A percentile compares a stretch with the other conserved stretches of the same genome.
phyloP scores from a whole-genome alignment of 2,888 invertebrate species.

The Trichogramma dendrolimi region DNA sequence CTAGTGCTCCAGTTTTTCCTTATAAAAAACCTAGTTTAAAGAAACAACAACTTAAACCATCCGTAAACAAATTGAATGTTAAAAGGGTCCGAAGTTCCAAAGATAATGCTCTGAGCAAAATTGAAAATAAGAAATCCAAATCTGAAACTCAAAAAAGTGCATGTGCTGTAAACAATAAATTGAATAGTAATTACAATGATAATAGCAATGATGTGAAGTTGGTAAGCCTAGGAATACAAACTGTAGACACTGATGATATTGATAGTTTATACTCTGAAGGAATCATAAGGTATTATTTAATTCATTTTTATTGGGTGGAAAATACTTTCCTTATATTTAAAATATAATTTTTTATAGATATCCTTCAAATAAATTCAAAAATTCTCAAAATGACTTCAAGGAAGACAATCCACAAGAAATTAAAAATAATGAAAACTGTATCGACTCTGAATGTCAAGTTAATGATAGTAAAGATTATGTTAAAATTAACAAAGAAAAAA shows the following conservation, averaged over 20 bases:
- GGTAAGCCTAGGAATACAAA: conserved; percentile 46
- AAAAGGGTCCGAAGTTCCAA: conserved; percentile 22
- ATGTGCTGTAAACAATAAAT: conserved; percentile 27
- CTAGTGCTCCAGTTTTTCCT: conserved; percentile 11
- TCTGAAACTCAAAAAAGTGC: conserved; percentile 34
- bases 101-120: conserved; percentile 14
- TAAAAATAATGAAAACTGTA: conserved; percentile 8
- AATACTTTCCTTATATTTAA: neutral
- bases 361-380: conserved; percentile 34
- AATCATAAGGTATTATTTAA: conserved; percentile 39
- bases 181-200: conserved; percentile 10
- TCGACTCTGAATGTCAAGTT: conserved; percentile 1
- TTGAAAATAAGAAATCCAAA: conserved; percentile 11
- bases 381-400: conserved; percentile 22
- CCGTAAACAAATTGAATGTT: conserved; percentile 17
- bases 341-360: conserved; percentile 35
- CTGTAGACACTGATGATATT: conserved; percentile 40
- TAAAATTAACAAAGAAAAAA: conserved; percentile 39
- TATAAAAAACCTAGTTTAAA: conserved; percentile 17
- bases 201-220: conserved; percentile 24
- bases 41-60: conserved; percentile 25
- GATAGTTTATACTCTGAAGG: conserved; percentile 42
- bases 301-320: neutral
- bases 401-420: conserved; percentile 16
- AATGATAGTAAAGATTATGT: conserved; percentile 31